Conservation (phyloP, 2,797 vertebrate species). For the Limnodromus scolopaceus region DNA sequence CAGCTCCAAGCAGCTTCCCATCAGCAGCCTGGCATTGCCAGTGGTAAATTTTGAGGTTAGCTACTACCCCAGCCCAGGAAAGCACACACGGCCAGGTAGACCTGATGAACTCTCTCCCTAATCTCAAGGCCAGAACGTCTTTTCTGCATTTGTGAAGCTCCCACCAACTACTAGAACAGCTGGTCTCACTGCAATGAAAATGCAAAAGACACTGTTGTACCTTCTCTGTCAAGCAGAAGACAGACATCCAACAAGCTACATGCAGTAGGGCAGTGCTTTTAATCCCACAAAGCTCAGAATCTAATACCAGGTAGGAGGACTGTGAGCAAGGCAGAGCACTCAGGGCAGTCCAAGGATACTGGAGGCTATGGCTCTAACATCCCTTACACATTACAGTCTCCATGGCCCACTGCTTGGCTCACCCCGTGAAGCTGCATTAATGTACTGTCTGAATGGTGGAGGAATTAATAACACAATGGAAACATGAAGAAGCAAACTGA, state of each 20-base stretch:
- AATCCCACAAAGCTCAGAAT: neutral
- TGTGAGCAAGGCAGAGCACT: neutral
- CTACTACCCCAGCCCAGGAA: neutral
- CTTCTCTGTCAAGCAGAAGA: neutral
- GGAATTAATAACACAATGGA: neutral
- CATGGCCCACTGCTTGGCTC: neutral
- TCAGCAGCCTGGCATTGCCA: neutral
- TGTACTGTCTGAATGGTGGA: neutral
- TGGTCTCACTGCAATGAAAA: neutral
- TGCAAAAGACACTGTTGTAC: neutral
- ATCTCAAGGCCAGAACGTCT: neutral
- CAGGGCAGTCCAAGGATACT: neutral
- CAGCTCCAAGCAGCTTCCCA: neutral
- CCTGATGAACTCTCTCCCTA: neutral
- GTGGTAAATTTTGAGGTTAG: neutral
- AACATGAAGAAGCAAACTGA: neutral
- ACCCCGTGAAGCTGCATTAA: neutral
- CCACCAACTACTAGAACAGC: neutral
- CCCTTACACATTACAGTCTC: neutral
- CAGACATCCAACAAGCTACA: neutral
- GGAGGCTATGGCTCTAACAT: neutral
- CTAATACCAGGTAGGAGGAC: accelerated
- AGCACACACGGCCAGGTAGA: neutral
- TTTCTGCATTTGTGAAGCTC: neutral
- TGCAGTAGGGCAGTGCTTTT: neutral